Percentiles rank a stretch among this genome's conserved stretches.
Conservation (phyloP, 2,113 vertebrate species). For the Alectura lathami region DNA sequence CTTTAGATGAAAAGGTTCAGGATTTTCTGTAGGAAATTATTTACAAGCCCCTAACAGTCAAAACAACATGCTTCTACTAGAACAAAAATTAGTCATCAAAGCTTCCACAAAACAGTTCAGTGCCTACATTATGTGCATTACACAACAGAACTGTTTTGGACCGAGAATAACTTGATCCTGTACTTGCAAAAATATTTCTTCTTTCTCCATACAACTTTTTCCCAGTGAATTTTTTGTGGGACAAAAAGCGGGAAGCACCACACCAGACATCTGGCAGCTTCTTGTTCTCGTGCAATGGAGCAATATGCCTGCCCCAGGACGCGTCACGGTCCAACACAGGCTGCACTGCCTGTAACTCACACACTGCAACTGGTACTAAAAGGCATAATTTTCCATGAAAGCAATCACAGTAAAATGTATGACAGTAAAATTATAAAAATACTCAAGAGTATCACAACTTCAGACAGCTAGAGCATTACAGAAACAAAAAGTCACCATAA, state of each 20-base stretch:
- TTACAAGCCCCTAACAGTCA: not conserved
- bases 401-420: not conserved
- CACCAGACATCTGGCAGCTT: not conserved
- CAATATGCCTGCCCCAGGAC: not conserved
- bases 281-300: not conserved
- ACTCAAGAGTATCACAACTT: not conserved
- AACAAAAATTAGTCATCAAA: not conserved
- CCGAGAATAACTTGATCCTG: not conserved
- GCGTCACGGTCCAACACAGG: not conserved
- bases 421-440: not conserved
- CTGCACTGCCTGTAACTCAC: not conserved
- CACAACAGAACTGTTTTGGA: not conserved
- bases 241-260: not conserved
- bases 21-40: not conserved
- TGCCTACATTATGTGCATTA: not conserved
- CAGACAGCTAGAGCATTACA: not conserved
- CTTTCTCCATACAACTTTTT: not conserved
- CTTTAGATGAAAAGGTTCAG: not conserved
- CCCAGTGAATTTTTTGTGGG: not conserved
- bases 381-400: not conserved
- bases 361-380: not conserved
- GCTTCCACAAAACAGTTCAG: not conserved
- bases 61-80: not conserved
- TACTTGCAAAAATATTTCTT: not conserved
- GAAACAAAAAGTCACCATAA: not conserved